Evolutionary conservation across 2,113 vertebrate species (phyloP).

Genomic region (Campylorhamphus procurvoides): DNA sequence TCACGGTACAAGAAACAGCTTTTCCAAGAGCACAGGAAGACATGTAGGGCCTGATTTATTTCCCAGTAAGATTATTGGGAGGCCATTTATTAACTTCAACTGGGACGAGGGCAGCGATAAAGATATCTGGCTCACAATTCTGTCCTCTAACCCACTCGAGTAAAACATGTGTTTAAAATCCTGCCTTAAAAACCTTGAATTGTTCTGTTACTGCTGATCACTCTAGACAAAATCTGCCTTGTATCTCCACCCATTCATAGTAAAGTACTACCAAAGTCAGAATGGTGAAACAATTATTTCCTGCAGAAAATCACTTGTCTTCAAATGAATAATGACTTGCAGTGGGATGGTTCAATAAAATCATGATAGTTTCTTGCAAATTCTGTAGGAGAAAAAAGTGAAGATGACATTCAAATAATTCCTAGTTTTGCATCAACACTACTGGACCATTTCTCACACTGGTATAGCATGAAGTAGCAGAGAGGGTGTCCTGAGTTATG

Average conservation of each 20-base stretch:
- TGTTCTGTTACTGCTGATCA: background rate
- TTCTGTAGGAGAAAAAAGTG: background rate
- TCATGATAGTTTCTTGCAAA: background rate
- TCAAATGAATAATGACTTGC: background rate
- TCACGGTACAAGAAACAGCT: background rate
- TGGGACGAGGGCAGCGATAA: background rate
- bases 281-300: background rate
- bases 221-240: background rate
- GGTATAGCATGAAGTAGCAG: background rate
- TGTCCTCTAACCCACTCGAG: background rate
- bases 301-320: background rate
- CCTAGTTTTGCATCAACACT: background rate
- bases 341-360: background rate
- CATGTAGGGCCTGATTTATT: background rate
- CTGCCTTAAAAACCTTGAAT: background rate
- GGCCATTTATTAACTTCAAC: background rate
- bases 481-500: background rate
- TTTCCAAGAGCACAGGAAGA: background rate
- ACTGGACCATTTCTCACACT: background rate
- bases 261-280: background rate
- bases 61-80: background rate
- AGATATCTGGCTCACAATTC: background rate
- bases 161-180: background rate
- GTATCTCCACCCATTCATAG: background rate
- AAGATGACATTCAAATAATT: background rate